Conservation (phyloP, 2,888 invertebrate genomes). For the Gastracanthus pulcherrimus region DNA sequence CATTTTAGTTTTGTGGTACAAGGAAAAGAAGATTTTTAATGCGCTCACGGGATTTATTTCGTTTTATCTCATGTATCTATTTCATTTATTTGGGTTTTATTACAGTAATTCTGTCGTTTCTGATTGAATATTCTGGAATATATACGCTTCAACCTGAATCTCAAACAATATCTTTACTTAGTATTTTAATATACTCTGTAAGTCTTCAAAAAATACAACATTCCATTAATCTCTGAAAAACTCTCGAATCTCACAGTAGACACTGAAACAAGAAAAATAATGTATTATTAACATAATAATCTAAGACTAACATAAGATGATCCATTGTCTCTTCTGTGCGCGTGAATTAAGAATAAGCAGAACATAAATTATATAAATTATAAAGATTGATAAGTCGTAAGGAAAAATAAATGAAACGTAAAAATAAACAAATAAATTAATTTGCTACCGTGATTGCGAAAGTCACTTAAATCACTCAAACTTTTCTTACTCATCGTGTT, state of each 20-base stretch:
- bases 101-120: not conserved
- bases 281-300: not conserved
- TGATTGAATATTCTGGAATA: not conserved
- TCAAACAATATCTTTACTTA: not conserved
- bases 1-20: no score
- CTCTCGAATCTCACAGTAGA: conserved; percentile 4
- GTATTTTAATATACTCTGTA: not conserved
- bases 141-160: not conserved
- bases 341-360: not conserved
- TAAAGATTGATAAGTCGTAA: not conserved
- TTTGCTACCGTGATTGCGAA: conserved; percentile 54
- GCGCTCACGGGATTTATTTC: no score
- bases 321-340: conserved; percentile 11
- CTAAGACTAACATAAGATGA: conserved; percentile 15
- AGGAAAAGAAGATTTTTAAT: no score
- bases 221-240: not conserved
- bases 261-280: not conserved
- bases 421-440: conserved; percentile 4
- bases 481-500: conserved; percentile 59
- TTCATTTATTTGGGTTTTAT: not conserved
- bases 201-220: not conserved
- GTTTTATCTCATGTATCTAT: not conserved
- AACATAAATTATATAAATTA: not conserved
- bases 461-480: conserved; percentile 26
- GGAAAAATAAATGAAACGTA: not conserved